Base-by-base conservation (phyloP, 1,140 invertebrate genomes). In the Zaprionus davidi region DNA sequence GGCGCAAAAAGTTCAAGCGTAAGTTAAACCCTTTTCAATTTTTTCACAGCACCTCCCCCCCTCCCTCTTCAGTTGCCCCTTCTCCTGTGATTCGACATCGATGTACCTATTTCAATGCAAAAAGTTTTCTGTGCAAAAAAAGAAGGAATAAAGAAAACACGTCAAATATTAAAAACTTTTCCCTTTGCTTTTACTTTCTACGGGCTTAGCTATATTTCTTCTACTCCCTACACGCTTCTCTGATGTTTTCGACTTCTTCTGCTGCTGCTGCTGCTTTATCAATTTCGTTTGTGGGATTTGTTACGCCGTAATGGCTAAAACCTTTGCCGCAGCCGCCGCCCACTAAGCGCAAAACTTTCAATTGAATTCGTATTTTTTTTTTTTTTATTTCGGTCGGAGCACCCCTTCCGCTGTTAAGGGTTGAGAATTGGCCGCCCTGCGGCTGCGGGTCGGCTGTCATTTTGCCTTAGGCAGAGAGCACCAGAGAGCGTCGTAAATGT, bases 101-200 rank as follows among this genome's bases (percentile, higher is more conserved):
- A 53, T 70, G 34, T 76, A 64, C 83, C 82, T 73, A 76, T 74
- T 82, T 82, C 82, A 69, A 76, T 79, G 65, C 77, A 71, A 57
- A 75, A 68, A 82, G 73, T 71, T 74, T 69, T 41, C 7, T 46
- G 41, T 24, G 41, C 36, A 60, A 78, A 60, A 78, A 78, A 71
- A 62, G 56, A 78, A 55, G 67, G 46, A 64, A 76, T 65, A 76
- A 71, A 71, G 74, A 68, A 86, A 85, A 86, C 82, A 87, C 79
- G 81, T 88, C 84, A 87, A 84, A 87, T 87, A 87, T 87, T 88
- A 87, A 83, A 87, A 87, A 87, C 80, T 87, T 87, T 87, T 87
- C 74, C 78, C 71, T 88, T 78, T 59, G 81, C 84, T 81, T 75
- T 86, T 88, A 86, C 84, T 86, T 86, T 86, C 84, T 78, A 71